phyloP scores from a whole-genome alignment of 64 coral and sea anemone genomes.

The Astreopora myriophthalma region DNA sequence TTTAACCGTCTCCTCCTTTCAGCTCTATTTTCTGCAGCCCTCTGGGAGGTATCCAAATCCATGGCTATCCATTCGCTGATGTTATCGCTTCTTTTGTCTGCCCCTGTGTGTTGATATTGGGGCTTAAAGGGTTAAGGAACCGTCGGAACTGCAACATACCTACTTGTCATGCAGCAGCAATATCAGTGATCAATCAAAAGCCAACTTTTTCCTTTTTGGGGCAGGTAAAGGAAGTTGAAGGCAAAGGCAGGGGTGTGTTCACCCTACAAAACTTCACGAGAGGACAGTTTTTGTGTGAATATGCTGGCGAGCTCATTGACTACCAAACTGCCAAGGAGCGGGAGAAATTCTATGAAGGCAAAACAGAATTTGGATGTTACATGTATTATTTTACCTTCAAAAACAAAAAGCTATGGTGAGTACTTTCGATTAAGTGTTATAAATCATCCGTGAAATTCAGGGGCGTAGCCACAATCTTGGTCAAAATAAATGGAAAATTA shows the following conservation, averaged over 20 bases:
- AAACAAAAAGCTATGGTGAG: slow-evolving; percentile 96
- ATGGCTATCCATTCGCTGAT: too few relatives aligned
- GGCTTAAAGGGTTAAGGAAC: too few relatives aligned
- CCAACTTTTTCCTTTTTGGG: not conserved
- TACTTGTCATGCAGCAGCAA: too few relatives aligned
- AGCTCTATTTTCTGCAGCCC: too few relatives aligned
- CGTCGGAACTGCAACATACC: too few relatives aligned
- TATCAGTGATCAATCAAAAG: not conserved
- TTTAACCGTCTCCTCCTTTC: too few relatives aligned
- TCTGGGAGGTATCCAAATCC: too few relatives aligned
- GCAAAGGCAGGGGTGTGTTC: slow-evolving; percentile 97
- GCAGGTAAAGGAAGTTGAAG: slow-evolving; percentile 84
- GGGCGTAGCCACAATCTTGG: too few relatives aligned
- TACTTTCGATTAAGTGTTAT: not conserved
- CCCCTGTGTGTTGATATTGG: too few relatives aligned
- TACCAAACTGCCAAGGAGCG: slow-evolving; percentile 77
- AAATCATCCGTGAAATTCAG: too few relatives aligned
- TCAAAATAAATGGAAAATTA: too few relatives aligned
- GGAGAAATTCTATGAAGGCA: slow-evolving; percentile 74
- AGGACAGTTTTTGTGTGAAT: slow-evolving; percentile 97
- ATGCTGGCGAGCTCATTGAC: slow-evolving; percentile 87
- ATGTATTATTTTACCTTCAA: slow-evolving; percentile 97
- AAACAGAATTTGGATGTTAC: slow-evolving; percentile 90
- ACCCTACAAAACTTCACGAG: slow-evolving; percentile 63
- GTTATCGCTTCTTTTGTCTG: too few relatives aligned